These are phyloP conservation scores for Bolinopsis microptera DNA, from an alignment of 37 sponge, comb jelly and placozoan species.

Conservation along the genomic window DNA sequence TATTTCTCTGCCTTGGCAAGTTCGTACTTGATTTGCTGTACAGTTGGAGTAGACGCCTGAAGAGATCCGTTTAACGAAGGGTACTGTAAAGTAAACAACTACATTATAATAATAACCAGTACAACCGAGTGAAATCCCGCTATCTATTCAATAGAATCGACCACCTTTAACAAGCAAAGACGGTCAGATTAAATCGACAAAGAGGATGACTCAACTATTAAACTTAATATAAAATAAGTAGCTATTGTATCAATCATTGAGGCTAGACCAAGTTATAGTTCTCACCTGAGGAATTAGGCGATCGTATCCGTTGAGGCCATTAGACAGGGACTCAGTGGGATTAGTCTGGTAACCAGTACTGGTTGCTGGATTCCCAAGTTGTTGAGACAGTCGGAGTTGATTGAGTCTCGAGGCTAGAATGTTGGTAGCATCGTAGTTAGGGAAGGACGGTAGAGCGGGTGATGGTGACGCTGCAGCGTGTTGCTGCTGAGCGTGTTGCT, in stretches of 20 bases:
- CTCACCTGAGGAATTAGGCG: conserved; percentile 18
- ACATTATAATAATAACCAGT: no score
- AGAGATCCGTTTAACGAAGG: no score
- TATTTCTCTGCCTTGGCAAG: conserved; percentile 60
- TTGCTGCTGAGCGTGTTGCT: neutral
- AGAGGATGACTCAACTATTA: no score
- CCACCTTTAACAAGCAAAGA: neutral
- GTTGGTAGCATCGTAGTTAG: neutral
- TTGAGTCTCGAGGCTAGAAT: conserved; percentile 12
- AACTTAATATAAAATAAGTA: no score
- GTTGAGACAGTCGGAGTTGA: conserved; percentile 42
- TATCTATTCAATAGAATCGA: no score
- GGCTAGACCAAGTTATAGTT: no score
- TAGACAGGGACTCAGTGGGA: neutral
- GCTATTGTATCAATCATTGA: no score
- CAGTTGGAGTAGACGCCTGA: conserved; percentile 39
- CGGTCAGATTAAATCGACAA: no score
- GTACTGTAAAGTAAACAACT: no score
- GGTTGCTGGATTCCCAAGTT: neutral
- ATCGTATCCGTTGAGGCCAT: conserved; percentile 3
- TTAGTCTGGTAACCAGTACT: neutral
- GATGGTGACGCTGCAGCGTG: neutral
- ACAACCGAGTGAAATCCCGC: no score
- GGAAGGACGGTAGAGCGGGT: neutral
- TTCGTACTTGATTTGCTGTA: conserved; percentile 61